Conservation (phyloP, 2,113 vertebrate species). For the Nicator chloris region DNA sequence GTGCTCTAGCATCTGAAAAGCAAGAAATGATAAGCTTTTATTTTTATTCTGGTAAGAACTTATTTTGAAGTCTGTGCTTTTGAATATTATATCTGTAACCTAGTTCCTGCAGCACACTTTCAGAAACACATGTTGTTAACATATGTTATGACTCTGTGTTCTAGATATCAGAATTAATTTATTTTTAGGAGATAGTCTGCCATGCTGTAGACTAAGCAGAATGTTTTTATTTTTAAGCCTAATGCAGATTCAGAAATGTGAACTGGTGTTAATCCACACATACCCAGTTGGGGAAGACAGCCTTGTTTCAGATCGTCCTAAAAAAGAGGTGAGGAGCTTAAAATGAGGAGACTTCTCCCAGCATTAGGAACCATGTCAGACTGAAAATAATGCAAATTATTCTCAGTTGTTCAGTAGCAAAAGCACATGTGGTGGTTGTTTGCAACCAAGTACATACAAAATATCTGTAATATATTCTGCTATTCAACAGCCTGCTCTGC, state of each 20-base stretch:
- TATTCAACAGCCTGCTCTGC: not conserved
- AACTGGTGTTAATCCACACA: constrained; percentile 95
- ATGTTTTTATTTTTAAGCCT: constrained; percentile 74
- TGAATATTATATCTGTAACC: not conserved
- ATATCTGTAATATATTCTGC: not conserved
- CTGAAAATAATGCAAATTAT: not conserved
- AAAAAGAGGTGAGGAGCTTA: constrained; percentile 85
- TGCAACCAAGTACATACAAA: not conserved
- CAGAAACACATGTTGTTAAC: not conserved
- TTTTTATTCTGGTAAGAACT: not conserved
- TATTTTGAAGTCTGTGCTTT: not conserved
- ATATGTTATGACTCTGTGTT: not conserved
- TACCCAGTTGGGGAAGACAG: constrained; percentile 95
- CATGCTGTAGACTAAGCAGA: not conserved
- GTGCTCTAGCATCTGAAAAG: not conserved
- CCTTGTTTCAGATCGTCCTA: constrained; percentile 92
- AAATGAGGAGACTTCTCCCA: not conserved
- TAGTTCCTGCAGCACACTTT: not conserved
- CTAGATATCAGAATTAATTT: not conserved
- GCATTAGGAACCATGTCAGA: not conserved
- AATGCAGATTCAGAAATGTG: constrained; percentile 98
- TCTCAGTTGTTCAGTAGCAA: not conserved
- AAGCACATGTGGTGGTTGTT: not conserved
- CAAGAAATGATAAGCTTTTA: not conserved
- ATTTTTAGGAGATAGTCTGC: not conserved